Evolutionary conservation across 2,888 invertebrate species (phyloP).

Genomic region (Limnephilus auricula): DNA sequence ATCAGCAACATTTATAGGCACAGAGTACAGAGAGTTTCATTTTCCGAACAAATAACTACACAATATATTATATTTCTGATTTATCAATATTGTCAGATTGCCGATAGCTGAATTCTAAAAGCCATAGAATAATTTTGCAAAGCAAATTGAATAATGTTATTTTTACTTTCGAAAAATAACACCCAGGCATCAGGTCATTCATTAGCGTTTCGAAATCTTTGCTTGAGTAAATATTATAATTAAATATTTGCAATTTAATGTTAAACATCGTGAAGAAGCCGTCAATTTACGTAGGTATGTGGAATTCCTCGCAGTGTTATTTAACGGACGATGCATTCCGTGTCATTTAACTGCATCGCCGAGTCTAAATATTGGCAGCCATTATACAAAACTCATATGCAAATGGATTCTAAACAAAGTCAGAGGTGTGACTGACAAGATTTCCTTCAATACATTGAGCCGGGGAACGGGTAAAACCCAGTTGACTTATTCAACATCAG

Average conservation of each 20-base stretch:
- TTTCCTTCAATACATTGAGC: constrained; percentile 53
- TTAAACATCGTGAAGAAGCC: background rate
- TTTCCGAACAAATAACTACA: background rate
- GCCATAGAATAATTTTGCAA: too few species aligned
- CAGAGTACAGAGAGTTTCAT: too few species aligned
- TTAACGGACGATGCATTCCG: constrained; percentile 36
- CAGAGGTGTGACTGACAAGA: constrained; percentile 67
- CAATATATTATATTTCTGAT: background rate
- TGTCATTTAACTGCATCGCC: constrained; percentile 54
- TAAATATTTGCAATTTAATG: constrained; percentile 11
- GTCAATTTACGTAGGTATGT: background rate
- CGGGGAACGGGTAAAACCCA: constrained; percentile 14
- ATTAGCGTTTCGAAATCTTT: background rate
- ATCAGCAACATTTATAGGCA: too few species aligned
- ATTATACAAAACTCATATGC: constrained; percentile 61
- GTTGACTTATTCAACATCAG: constrained; percentile 29
- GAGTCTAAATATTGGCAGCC: constrained; percentile 32
- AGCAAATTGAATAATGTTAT: background rate
- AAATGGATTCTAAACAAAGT: constrained; percentile 65
- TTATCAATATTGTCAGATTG: too few species aligned
- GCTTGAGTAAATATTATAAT: background rate
- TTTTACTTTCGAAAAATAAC: constrained; percentile 5
- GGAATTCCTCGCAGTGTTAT: background rate
- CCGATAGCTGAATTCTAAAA: too few species aligned
- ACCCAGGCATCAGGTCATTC: background rate